Evolutionary conservation across 1,140 invertebrate genomes (phyloP).

Genomic region (Papilio polyxenes): DNA sequence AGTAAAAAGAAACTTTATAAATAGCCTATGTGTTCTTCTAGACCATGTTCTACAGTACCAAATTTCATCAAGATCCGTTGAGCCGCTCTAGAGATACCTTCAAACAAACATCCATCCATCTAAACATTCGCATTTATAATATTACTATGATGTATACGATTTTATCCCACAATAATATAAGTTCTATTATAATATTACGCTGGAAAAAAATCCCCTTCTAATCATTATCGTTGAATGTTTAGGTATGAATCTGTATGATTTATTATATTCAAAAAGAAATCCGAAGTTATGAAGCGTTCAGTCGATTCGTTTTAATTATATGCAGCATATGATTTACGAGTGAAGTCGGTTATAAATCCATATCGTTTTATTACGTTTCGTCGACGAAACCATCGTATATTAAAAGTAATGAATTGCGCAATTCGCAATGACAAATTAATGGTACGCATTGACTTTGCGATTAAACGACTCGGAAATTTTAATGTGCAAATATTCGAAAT

Average conservation of each 20-base stretch:
- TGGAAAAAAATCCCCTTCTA: neutral
- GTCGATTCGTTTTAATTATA: slow-evolving; percentile 14
- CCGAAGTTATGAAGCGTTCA: slow-evolving; percentile 4
- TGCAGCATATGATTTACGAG: slow-evolving; percentile 25
- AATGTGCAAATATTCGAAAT: slow-evolving; percentile 22
- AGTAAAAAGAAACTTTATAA: too few relatives aligned
- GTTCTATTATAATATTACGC: too few relatives aligned
- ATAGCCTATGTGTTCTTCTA: too few relatives aligned
- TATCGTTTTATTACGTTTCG: slow-evolving; percentile 25
- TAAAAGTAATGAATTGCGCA: slow-evolving; percentile 29
- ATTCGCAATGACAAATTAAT: slow-evolving; percentile 27
- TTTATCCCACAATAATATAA: too few relatives aligned
- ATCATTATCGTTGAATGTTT: neutral
- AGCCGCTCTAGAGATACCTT: too few relatives aligned
- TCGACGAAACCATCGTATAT: slow-evolving; percentile 25
- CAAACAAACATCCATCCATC: too few relatives aligned
- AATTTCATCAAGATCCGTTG: too few relatives aligned
- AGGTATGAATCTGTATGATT: neutral
- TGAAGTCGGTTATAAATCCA: slow-evolving; percentile 13
- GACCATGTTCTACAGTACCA: neutral
- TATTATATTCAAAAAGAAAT: neutral
- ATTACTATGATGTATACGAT: too few relatives aligned
- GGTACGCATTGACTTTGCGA: slow-evolving; percentile 22
- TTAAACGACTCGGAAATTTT: slow-evolving; percentile 27
- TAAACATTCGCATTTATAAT: too few relatives aligned